phyloP scores from a whole-genome alignment of 2,797 vertebrate genomes.

The Tiaroga cobitis region DNA sequence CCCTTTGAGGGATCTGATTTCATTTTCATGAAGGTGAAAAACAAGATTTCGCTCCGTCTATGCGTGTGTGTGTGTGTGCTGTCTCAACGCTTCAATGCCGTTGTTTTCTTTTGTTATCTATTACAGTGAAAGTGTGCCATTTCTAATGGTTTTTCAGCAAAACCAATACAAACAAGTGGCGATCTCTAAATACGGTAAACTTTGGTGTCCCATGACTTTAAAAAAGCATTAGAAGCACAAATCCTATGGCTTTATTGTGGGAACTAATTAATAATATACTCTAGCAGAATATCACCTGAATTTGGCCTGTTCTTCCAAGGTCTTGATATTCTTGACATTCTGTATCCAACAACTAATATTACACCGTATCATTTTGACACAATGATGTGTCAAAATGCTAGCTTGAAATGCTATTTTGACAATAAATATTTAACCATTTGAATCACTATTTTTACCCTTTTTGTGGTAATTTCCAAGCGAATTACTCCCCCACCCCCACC shows the following conservation, averaged over 20 bases:
- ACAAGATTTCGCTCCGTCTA: conserved; percentile 3
- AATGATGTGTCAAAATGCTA: no score
- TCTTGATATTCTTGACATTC: not conserved
- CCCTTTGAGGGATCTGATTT: conserved; percentile 71
- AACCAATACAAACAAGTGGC: conserved; percentile 1
- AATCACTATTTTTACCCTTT: not conserved
- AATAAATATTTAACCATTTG: not conserved
- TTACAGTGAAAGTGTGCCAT: not conserved
- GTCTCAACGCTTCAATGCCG: conserved; percentile 14
- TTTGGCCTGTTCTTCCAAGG: not conserved
- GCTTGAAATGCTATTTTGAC: no score
- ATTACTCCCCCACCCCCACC: not conserved
- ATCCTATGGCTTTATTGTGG: not conserved
- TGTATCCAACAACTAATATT: not conserved
- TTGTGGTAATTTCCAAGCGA: not conserved
- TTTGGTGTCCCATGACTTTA: not conserved
- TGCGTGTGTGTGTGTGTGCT: conserved; percentile 42
- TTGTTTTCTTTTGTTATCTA: conserved; percentile 38
- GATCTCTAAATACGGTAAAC: not conserved
- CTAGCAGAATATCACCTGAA: not conserved
- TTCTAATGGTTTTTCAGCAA: conserved; percentile 26
- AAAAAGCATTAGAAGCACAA: not conserved
- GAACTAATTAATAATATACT: not conserved
- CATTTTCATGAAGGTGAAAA: conserved; percentile 64
- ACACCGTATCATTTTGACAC: not conserved